These are phyloP conservation scores for Merodon equestris DNA, from an alignment of 2,888 invertebrate species.

Conservation along the genomic window DNA sequence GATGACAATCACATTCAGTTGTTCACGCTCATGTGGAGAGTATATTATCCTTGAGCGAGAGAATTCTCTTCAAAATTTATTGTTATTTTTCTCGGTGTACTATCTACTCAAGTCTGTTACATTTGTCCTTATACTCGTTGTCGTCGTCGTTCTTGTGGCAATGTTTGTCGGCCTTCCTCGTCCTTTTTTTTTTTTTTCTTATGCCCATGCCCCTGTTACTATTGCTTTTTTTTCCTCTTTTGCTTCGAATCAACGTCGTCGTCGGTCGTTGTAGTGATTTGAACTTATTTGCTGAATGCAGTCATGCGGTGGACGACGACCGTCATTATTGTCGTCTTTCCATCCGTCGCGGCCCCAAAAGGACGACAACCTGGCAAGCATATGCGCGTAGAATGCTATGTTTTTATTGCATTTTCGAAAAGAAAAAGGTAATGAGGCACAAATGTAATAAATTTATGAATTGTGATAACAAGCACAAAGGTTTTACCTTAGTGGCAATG, in stretches of 20 bases:
- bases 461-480: conserved; percentile 62
- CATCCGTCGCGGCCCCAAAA: conserved; percentile 34
- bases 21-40: conserved; percentile 65
- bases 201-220: conserved; percentile 2
- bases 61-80: conserved; percentile 39
- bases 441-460: conserved; percentile 70
- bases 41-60: conserved; percentile 52
- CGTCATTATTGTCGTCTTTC: conserved; percentile 45
- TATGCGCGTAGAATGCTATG: conserved; percentile 54
- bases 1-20: conserved; percentile 64
- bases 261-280: conserved; percentile 47
- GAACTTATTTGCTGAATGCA: conserved; percentile 66
- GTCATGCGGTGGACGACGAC: conserved; percentile 60
- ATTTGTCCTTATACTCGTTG: no score
- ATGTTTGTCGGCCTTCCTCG: conserved; percentile 21
- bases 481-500: conserved; percentile 17
- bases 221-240: neutral
- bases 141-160: conserved; percentile 10
- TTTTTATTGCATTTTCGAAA: conserved; percentile 57
- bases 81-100: conserved; percentile 23
- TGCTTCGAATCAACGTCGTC: conserved; percentile 6
- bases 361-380: conserved; percentile 50
- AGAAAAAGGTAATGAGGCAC: conserved; percentile 69
- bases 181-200: conserved; percentile 7
- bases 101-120: no score